A percentile compares a stretch with the other conserved stretches of the same genome.
phyloP scores from a whole-genome alignment of 2,113 vertebrate species.

The Nerophis lumbriciformis region DNA sequence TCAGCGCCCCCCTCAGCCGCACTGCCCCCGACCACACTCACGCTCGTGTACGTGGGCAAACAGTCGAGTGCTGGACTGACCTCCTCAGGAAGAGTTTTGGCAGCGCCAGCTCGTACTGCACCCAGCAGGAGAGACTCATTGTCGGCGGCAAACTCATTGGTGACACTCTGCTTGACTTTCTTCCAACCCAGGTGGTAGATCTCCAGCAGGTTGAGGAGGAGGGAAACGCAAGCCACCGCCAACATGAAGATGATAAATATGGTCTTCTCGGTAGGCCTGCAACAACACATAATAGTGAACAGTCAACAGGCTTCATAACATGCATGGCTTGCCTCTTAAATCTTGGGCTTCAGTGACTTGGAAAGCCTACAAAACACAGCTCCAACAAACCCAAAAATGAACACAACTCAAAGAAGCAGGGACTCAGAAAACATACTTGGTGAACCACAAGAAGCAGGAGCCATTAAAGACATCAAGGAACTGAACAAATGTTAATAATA shows the following conservation, averaged over 20 bases:
- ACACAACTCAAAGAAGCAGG: too few species aligned
- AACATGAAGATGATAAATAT: conserved; percentile 73
- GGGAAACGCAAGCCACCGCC: conserved; percentile 64
- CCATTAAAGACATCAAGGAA: too few species aligned
- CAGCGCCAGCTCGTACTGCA: conserved; percentile 24
- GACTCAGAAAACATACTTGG: too few species aligned
- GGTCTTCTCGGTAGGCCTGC: conserved; percentile 67
- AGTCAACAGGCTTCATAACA: not conserved
- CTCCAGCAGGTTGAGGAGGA: conserved; percentile 68
- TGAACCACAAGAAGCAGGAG: too few species aligned
- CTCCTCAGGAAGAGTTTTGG: conserved; percentile 55
- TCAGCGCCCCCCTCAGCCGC: conserved; percentile 22
- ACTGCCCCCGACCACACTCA: conserved; percentile 33
- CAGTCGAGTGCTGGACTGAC: conserved; percentile 49
- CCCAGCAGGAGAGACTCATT: conserved; percentile 42
- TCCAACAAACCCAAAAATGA: too few species aligned
- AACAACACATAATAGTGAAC: not conserved
- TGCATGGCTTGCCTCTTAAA: too few species aligned
- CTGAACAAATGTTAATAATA: too few species aligned
- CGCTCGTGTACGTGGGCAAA: conserved; percentile 65
- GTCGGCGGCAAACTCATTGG: conserved; percentile 66
- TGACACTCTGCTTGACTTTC: conserved; percentile 85
- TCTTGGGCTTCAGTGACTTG: too few species aligned
- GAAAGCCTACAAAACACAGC: too few species aligned
- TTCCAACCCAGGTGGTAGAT: conserved; percentile 89